Evolutionary conservation across 2,113 vertebrate species (phyloP).

Genomic region (Azemiops feae): DNA sequence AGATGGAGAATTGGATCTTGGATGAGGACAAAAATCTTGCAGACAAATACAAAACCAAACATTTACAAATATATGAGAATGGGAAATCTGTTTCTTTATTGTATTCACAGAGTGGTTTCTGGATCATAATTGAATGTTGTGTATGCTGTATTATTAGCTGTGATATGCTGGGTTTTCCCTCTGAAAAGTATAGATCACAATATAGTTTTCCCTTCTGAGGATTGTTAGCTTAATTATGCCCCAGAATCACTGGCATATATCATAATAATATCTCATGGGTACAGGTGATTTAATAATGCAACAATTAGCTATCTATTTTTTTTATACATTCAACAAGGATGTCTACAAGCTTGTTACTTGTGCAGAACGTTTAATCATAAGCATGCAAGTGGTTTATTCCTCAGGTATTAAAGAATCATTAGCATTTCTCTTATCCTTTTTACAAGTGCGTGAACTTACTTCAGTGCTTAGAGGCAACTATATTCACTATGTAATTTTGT

Average conservation of each 20-base stretch:
- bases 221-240: neutral
- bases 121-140: neutral
- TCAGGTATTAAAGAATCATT: neutral
- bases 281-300: neutral
- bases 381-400: neutral
- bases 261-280: neutral
- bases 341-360: neutral
- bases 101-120: neutral
- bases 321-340: neutral
- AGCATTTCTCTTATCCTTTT: neutral
- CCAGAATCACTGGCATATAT: neutral
- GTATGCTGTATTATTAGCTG: neutral
- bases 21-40: neutral
- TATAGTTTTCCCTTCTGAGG: neutral
- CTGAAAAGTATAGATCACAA: neutral
- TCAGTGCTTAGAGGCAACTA: neutral
- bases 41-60: neutral
- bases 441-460: neutral
- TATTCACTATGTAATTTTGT: neutral
- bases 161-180: neutral
- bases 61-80: neutral
- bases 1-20: neutral
- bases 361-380: neutral
- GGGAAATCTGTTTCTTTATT: neutral
- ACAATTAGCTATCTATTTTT: neutral